Evolutionary conservation across 2,888 invertebrate genomes (phyloP), one percentile per base, ranked within the genome.

Genomic region (Physocephala rufipes): DNA sequence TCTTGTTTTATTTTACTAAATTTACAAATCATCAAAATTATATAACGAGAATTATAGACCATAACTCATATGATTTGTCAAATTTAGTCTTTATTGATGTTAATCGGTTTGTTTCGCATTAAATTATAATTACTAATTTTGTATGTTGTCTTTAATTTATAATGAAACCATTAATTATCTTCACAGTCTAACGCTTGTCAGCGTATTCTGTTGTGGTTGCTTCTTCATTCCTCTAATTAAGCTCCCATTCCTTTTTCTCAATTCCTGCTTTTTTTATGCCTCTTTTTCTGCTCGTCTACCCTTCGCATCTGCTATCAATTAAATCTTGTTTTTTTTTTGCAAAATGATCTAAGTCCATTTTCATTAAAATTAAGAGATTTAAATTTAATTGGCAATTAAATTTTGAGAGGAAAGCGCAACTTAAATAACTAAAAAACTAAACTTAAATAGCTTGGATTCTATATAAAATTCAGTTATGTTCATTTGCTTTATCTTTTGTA

Each of bases 161-260:
- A 65, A 70, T 65, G 36, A 59, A 43, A 65, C 58, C 70, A 65
- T 59, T 30, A 70, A 64, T 64, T 70, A 58, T 70, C 43, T 55
- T 58, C 28, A 49, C 65, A 26, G 51, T 59, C 61, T 64, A 71
- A 69, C 77, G 72, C 58, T 68, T 63, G 45, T 61, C 30, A 58
- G 36, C 70, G 45, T 70, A 59, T 64, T 67, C 16, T 47, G 67
- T 19, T 49, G 49, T n/a, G 7, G 49, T 19, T 49, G 12, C 49
- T 49, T 15, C 49, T 49, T 15, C 49, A 4, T 12, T 15, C 49
- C 16, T 15, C 12, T 49, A 19, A 7, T 49, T 4, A 15, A 3
- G 3, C 49, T 49, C 49, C 15, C 7, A 49, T 49, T 12, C 3
- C 12, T 49, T 49, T 13, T 49, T 49, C n/a, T 19, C 4, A 49